Evolutionary conservation across 2,888 invertebrate genomes (phyloP), one percentile per base, ranked within the genome.

Genomic region (Prosopocoilus inquinatus): DNA sequence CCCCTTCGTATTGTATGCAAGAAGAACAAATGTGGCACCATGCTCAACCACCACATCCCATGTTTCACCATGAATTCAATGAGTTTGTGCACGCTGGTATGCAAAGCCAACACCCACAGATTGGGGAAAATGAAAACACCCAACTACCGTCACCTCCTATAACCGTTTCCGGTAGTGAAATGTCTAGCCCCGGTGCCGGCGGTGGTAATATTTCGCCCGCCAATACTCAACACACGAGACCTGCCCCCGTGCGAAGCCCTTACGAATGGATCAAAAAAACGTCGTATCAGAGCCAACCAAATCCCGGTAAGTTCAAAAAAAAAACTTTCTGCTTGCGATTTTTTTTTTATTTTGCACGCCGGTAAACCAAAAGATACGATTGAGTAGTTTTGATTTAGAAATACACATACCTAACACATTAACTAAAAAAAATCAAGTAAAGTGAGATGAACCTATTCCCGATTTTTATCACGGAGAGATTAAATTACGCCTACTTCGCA

Each of bases 261-360:
- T 94, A 86, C 75, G 93, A 92, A 68, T 95, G 94, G 94, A 94
- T 95, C 87, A 94, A 91, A 77, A 93, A 91, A 75, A 88, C 90
- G 0, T 86, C 90, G 49, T 93, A 92, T 76, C 90, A 91, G 70
- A 86, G 83, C 61, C 91, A 91, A 71, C 90, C 90, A 2, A 91
- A 89, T 77, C 91, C 92, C 79, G 93, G 93, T 93, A 76, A 76
- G 79, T 75, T 57, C 11, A 3, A 20, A 13, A n/a, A n/a, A n/a
- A n/a, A n/a, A n/a, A n/a, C n/a, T 28, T 28, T 28, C 20, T 28
- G 20, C 20, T 28, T 28, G 20, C 3, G 2, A 28, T 3, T 20
- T 1, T 4, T 20, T n/a, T 7, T 5, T 28, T 5, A 7, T 28
- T 28, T 28, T 28, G 20, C 20, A 28, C 20, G 20, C 20, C 20